Percentiles rank a stretch among this genome's conserved stretches.
phyloP scores from a whole-genome alignment of 2,888 invertebrate species.

The Psylliodes chrysocephalus region DNA sequence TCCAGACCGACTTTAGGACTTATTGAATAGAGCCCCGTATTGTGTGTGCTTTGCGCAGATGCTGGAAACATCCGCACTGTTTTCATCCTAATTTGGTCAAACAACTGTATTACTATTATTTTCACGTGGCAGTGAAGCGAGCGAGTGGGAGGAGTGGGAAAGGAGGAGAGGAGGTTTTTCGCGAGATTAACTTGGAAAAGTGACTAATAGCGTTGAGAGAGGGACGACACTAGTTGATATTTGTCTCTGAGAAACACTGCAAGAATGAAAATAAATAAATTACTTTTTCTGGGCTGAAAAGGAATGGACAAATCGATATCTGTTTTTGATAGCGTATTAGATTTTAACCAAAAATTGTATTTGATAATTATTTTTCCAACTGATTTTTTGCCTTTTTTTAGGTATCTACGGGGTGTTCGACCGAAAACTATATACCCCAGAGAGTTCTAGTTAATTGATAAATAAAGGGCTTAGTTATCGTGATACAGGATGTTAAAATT shows the following conservation, averaged over 20 bases:
- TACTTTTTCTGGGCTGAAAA: neutral
- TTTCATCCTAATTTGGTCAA: constrained; percentile 45
- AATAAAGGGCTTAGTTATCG: too few species aligned
- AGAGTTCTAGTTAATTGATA: too few species aligned
- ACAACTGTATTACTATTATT: constrained; percentile 51
- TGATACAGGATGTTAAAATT: too few species aligned
- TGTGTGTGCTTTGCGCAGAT: constrained; percentile 54
- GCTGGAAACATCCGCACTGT: constrained; percentile 47
- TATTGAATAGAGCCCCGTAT: constrained; percentile 56
- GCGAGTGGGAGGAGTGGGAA: neutral
- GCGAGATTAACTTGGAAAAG: constrained; percentile 24
- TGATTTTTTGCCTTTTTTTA: too few species aligned
- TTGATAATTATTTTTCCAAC: too few species aligned
- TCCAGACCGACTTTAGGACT: constrained; percentile 55
- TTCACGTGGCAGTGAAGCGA: constrained; percentile 34
- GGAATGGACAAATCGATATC: neutral
- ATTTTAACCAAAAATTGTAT: too few species aligned
- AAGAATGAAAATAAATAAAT: neutral
- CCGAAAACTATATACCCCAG: too few species aligned
- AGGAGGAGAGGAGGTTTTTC: neutral
- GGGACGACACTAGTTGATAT: constrained; percentile 32
- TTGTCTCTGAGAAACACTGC: constrained; percentile 21
- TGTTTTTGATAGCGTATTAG: too few species aligned
- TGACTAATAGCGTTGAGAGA: constrained; percentile 26
- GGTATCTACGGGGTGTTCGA: too few species aligned